Evolutionary conservation across 1,140 invertebrate species (phyloP).

Genomic region (Drosophila bocqueti): DNA sequence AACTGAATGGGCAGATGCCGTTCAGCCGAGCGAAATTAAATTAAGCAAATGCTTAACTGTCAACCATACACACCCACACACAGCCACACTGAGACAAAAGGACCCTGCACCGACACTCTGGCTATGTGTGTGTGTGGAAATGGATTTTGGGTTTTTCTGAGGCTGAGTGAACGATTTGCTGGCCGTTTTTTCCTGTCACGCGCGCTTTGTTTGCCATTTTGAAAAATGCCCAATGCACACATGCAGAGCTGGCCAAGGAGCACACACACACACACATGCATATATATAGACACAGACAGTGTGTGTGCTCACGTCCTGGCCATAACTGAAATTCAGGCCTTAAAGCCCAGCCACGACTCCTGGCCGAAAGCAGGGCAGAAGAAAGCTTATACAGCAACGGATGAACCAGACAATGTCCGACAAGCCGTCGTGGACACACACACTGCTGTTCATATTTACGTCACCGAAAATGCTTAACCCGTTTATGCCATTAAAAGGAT

Average conservation of each 20-base stretch:
- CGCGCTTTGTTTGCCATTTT: slow-evolving; percentile 63
- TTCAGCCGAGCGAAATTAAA: slow-evolving; percentile 53
- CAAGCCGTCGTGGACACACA: slow-evolving; percentile 20
- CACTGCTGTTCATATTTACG: slow-evolving; percentile 51
- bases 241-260: slow-evolving; percentile 20
- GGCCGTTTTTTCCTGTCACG: slow-evolving; percentile 60
- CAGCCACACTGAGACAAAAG: slow-evolving; percentile 37
- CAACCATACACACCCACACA: slow-evolving; percentile 16
- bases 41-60: slow-evolving; percentile 63
- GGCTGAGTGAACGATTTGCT: slow-evolving; percentile 57
- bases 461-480: slow-evolving; percentile 64
- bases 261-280: background rate
- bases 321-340: slow-evolving; percentile 56
- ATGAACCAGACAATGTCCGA: slow-evolving; percentile 46
- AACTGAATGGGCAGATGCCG: slow-evolving; percentile 30
- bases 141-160: slow-evolving; percentile 52
- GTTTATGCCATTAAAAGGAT: slow-evolving; percentile 65
- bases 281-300: background rate
- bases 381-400: slow-evolving; percentile 27
- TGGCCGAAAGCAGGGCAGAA: slow-evolving; percentile 2
- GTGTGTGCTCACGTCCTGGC: slow-evolving; percentile 32
- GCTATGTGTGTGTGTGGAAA: slow-evolving; percentile 18
- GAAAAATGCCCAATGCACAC: slow-evolving; percentile 59
- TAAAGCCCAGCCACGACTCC: slow-evolving; percentile 25
- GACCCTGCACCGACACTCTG: background rate